Conservation (phyloP, 1,140 invertebrate genomes). For the Psilanteris sp. region DNA sequence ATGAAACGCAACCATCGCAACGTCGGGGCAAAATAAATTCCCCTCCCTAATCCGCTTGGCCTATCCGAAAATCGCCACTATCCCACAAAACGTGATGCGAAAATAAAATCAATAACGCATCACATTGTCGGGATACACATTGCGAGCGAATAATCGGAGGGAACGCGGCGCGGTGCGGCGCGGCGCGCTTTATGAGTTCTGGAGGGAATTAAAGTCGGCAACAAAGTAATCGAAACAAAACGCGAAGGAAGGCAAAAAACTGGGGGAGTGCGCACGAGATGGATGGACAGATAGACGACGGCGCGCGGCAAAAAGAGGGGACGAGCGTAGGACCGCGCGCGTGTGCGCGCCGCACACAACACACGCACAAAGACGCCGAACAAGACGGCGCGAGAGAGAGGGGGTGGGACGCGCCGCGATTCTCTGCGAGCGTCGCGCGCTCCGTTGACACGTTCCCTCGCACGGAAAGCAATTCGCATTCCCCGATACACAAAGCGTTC, state of each 20-base stretch:
- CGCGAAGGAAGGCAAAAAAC: background rate
- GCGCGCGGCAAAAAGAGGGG: background rate
- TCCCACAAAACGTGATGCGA: conserved; percentile 51
- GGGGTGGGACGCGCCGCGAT: conserved; percentile 20
- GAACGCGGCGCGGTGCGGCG: conserved; percentile 14
- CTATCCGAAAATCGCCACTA: conserved; percentile 45
- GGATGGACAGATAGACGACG: background rate
- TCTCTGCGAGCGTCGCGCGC: conserved; percentile 57
- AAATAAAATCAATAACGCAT: conserved; percentile 63
- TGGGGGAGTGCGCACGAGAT: background rate
- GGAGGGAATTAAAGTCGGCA: conserved; percentile 46
- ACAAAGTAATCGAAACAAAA: conserved; percentile 57
- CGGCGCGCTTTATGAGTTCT: conserved; percentile 24
- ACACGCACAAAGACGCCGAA: no score
- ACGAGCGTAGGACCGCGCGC: no score
- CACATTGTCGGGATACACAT: conserved; percentile 33
- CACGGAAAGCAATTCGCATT: conserved; percentile 49
- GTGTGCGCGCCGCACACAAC: no score
- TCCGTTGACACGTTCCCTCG: conserved; percentile 47
- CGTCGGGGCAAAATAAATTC: conserved; percentile 42
- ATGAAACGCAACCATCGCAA: conserved; percentile 49
- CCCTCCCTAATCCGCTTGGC: conserved; percentile 17
- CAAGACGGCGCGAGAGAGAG: no score
- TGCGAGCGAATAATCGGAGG: conserved; percentile 40
- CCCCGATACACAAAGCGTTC: conserved; percentile 68